Base-by-base conservation (phyloP, 2,797 vertebrate species). In the Diplodus sargus region DNA sequence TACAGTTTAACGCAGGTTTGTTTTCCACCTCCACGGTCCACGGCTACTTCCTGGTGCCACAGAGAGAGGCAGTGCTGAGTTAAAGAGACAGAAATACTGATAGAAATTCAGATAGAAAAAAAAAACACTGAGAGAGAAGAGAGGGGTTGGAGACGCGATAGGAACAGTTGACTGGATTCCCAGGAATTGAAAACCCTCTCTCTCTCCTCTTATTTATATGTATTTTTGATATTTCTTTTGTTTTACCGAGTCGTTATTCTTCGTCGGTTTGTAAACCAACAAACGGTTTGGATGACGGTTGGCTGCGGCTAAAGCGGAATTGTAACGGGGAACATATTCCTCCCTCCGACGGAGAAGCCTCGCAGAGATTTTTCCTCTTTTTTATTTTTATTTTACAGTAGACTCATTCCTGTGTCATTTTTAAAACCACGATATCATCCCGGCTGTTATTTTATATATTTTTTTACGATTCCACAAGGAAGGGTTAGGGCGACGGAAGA, bases 31-130 rank as follows among this genome's bases (percentile, higher is more conserved):
- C 90, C 90, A 85, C 88, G 87, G 87, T 90, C 87, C 92, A 20
- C 87, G 90, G 93, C 87, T 91, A 95, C 94, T 97, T 96, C 96
- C 95, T 94, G 94, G 95, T 95, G 95, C 95, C 88, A 93, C 96
- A 96, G 96, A 93, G 88, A 96, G 96, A 96, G 96, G 96, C 96
- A 96, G 96, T 97, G 96, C 95, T 96, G 96, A 97, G 96, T 95
- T 95, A 90, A 93, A 95, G 90, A 95, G 94, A 95, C 96, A 96
- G 93, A 96, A 95, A 95, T 94, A 95, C 95, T 92, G 93, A 90
- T 93, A 94, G 93, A 95, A 93, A 93, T 96, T 94, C 94, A 95
- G 94, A 94, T 89, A 95, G 95, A 95, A 95, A 96, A 52, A 95
- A 95, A 89, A 89, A 71, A 91, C 20, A 82, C 82, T 91, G 93